These are phyloP conservation scores for Drosophila arawakana DNA, from an alignment of 1,140 invertebrate species.

Conservation along the genomic window DNA sequence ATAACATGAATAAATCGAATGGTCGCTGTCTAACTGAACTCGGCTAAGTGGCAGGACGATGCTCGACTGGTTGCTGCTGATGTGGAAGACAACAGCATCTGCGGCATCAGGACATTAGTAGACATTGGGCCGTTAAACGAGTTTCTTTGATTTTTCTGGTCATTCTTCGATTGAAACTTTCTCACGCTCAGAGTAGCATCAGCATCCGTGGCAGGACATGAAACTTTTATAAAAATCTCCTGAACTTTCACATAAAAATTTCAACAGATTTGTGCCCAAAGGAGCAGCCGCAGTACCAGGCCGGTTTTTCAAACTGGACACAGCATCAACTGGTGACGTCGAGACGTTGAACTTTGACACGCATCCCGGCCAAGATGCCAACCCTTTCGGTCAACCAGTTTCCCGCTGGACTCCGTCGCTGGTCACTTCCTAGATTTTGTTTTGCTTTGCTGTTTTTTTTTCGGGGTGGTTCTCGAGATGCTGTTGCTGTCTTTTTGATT, in stretches of 20 bases:
- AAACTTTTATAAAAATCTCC: conserved; percentile 78
- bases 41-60: conserved; percentile 57
- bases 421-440: conserved; percentile 46
- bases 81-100: conserved; percentile 13
- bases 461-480: conserved; percentile 55
- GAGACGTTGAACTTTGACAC: conserved; percentile 81
- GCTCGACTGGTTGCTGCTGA: conserved; percentile 30
- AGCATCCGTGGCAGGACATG: conserved; percentile 69
- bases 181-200: conserved; percentile 64
- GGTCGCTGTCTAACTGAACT: not conserved
- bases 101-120: conserved; percentile 41
- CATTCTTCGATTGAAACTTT: conserved; percentile 49
- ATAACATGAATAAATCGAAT: conserved; percentile 75
- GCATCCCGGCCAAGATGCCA: conserved; percentile 77
- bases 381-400: conserved; percentile 52
- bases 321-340: conserved; percentile 43
- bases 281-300: conserved; percentile 27
- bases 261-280: conserved; percentile 73
- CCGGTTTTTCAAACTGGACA: conserved; percentile 83
- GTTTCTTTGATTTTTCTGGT: conserved; percentile 37
- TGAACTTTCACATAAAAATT: conserved; percentile 84
- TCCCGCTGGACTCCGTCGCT: conserved; percentile 38
- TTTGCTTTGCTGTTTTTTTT: not conserved
- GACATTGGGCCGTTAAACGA: conserved; percentile 60
- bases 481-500: conserved; percentile 39